phyloP scores from a whole-genome alignment of 2,113 vertebrate genomes.

The Triplophysa siluroides region DNA sequence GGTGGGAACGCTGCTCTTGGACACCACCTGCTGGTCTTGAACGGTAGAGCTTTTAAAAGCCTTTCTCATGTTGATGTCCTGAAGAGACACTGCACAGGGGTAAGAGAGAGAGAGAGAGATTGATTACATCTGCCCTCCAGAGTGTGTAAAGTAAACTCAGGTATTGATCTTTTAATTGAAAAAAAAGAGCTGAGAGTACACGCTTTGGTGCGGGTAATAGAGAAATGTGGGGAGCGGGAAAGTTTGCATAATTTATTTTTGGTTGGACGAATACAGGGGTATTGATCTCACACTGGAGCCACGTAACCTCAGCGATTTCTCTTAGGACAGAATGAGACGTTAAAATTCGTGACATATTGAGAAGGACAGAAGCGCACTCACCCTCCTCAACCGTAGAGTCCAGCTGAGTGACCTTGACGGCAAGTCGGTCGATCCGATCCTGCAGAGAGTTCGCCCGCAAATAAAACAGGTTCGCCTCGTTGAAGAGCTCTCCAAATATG shows the following conservation, averaged over 20 bases:
- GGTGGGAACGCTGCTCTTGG: constrained; percentile 91
- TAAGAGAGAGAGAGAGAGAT: constrained; percentile 20
- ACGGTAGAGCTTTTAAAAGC: constrained; percentile 95
- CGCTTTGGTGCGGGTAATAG: not conserved
- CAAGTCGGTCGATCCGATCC: constrained; percentile 96
- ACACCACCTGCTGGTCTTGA: constrained; percentile 98
- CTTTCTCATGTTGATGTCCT: constrained; percentile 99
- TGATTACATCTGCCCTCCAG: constrained; percentile 29
- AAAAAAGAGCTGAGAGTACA: constrained; percentile 5
- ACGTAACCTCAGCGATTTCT: constrained; percentile 37
- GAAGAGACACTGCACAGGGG: constrained; percentile 83
- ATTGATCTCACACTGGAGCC: constrained; percentile 20
- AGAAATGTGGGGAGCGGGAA: not conserved
- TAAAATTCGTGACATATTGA: not conserved
- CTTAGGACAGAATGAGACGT: not conserved
- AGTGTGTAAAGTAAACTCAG: constrained; percentile 22
- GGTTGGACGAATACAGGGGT: not conserved
- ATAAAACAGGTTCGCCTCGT: constrained; percentile 96
- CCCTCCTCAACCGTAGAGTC: constrained; percentile 98
- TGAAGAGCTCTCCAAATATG: constrained; percentile 97
- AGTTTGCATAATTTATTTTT: constrained; percentile 33
- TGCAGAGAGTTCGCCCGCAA: constrained; percentile 96
- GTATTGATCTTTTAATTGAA: constrained; percentile 35
- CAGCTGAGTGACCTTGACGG: constrained; percentile 98
- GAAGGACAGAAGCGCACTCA: constrained; percentile 71